Conservation (phyloP, 2,113 vertebrate species). For the Atherinomorus stipes region DNA sequence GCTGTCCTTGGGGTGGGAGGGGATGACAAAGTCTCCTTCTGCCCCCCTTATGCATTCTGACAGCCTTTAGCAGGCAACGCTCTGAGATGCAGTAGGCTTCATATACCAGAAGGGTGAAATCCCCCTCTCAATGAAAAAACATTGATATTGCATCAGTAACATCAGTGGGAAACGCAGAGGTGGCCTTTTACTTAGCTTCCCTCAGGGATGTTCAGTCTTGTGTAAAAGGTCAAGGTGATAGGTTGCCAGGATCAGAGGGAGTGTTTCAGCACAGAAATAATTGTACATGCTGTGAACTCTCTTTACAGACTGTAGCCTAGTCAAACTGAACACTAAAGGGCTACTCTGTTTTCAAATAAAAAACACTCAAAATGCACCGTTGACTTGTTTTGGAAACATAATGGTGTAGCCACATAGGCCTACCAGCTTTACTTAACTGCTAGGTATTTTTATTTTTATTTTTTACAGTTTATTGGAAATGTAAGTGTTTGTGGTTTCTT, state of each 20-base stretch:
- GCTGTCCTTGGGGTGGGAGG: conserved; percentile 51
- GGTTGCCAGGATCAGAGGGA: conserved; percentile 55
- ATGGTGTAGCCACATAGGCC: too few species aligned
- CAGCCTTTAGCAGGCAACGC: conserved; percentile 43
- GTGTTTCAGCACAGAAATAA: conserved; percentile 33
- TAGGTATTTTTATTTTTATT: background rate
- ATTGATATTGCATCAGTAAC: conserved; percentile 72
- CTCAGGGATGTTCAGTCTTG: conserved; percentile 63
- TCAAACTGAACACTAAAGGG: conserved; percentile 29
- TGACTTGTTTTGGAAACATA: background rate
- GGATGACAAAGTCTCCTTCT: conserved; percentile 38
- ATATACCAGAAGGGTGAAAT: conserved; percentile 41
- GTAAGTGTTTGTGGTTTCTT: too few species aligned
- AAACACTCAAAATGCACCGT: background rate
- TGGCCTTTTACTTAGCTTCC: conserved; percentile 65
- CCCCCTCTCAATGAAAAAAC: conserved; percentile 56
- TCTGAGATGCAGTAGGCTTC: conserved; percentile 16
- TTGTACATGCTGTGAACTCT: conserved; percentile 26
- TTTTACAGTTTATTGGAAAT: background rate
- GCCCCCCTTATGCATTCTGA: conserved; percentile 38
- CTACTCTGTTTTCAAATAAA: conserved; percentile 1
- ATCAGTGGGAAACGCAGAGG: conserved; percentile 54
- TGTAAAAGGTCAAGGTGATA: conserved; percentile 67
- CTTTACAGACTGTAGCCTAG: conserved; percentile 33
- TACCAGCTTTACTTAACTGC: too few species aligned